These are phyloP conservation scores for Morbakka virulenta DNA, from an alignment of 30 jellyfish, hydroid and myxozoan species.

Conservation along the genomic window DNA sequence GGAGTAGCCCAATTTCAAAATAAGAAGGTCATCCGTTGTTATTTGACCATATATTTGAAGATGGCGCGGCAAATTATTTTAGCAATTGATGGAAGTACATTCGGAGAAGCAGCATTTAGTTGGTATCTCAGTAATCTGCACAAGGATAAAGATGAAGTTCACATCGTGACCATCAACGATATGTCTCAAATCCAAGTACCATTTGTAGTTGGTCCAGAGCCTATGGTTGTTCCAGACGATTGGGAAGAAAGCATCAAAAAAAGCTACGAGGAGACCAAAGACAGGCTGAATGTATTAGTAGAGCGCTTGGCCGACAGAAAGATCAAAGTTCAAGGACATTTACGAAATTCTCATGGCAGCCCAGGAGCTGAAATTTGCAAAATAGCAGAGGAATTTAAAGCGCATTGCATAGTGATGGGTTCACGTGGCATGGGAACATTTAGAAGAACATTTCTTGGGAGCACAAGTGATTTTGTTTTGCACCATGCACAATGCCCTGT, in stretches of 20 bases:
- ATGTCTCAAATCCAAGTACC: conserved; percentile 72
- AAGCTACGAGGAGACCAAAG: conserved; percentile 65
- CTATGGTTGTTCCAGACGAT: conserved; percentile 56
- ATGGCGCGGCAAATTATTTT: conserved; percentile 54
- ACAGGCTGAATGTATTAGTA: conserved; percentile 47
- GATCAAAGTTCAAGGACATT: conserved; percentile 56
- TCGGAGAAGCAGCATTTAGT: conserved; percentile 68
- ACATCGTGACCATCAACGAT: conserved; percentile 55
- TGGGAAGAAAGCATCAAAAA: conserved; percentile 50
- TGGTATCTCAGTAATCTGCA: conserved; percentile 76
- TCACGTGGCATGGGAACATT: conserved; percentile 88
- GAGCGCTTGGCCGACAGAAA: conserved; percentile 52
- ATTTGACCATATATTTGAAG: neutral
- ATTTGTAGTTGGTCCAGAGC: conserved; percentile 74
- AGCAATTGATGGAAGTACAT: conserved; percentile 76
- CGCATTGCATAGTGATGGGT: conserved; percentile 70
- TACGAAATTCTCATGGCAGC: conserved; percentile 62
- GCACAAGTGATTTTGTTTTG: conserved; percentile 87
- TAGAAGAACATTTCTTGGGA: conserved; percentile 77
- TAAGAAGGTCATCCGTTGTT: too few relatives aligned
- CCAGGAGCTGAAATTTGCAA: conserved; percentile 79
- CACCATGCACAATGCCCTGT: conserved; percentile 85
- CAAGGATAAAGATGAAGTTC: conserved; percentile 64
- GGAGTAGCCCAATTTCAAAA: too few relatives aligned
- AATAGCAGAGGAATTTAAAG: conserved; percentile 59